Conservation (phyloP, 1,140 invertebrate species). For the Calycopis cecrops region DNA sequence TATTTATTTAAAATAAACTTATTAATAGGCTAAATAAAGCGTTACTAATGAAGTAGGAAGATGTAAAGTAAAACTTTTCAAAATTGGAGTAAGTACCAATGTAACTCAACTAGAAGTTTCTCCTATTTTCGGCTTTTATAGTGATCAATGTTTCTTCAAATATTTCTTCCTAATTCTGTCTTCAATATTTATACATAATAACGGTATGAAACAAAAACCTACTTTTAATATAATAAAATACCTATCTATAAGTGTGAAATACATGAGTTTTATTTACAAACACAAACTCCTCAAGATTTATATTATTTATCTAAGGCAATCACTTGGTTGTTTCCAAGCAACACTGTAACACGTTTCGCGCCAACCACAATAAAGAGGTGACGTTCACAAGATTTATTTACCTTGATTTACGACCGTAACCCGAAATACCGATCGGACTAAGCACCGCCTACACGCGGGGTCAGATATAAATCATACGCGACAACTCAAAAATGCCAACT, state of each 20-base stretch:
- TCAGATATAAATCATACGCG: conserved; percentile 67
- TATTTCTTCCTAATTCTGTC: too few relatives aligned
- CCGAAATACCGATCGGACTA: conserved; percentile 66
- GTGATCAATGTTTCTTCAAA: too few relatives aligned
- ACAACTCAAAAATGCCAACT: conserved; percentile 73
- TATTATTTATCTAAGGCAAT: conserved; percentile 12
- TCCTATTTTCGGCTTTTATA: too few relatives aligned
- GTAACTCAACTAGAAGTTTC: too few relatives aligned
- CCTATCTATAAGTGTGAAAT: background rate
- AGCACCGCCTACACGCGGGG: conserved; percentile 65
- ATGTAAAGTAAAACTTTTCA: too few relatives aligned
- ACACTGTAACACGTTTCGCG: conserved; percentile 17
- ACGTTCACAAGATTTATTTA: conserved; percentile 44
- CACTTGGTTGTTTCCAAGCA: conserved; percentile 10
- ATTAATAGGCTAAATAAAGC: too few relatives aligned
- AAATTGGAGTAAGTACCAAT: too few relatives aligned
- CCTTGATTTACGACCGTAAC: conserved; percentile 55
- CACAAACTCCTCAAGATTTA: conserved; percentile 4
- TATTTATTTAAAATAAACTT: too few relatives aligned
- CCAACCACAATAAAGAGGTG: conserved; percentile 52
- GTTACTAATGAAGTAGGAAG: too few relatives aligned
- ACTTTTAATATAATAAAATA: too few relatives aligned
- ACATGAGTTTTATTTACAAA: background rate
- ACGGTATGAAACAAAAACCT: too few relatives aligned
- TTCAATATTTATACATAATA: too few relatives aligned